Percentiles rank a stretch among this genome's conserved stretches.
Evolutionary conservation across 1,140 invertebrate species (phyloP).

Genomic region (Lepidurus arcticus): DNA sequence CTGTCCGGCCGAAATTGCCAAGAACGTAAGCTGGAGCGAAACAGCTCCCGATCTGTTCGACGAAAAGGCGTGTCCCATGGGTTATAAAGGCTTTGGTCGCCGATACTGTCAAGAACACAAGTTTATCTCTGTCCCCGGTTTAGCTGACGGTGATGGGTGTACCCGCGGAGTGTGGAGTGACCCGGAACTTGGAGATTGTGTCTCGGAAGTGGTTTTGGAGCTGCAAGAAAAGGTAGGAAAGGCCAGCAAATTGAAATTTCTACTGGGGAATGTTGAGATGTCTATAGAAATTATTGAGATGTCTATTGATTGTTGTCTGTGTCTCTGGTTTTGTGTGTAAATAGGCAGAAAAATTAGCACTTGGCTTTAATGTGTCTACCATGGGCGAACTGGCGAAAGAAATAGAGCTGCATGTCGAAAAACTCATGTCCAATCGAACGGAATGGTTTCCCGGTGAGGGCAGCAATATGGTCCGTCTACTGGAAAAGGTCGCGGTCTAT

Average conservation of each 20-base stretch:
- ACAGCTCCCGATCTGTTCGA: constrained; percentile 14
- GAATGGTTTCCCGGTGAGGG: background rate
- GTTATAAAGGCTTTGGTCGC: constrained; percentile 8
- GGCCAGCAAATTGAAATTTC: background rate
- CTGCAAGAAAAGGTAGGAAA: constrained; percentile 1
- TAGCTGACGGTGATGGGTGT: background rate
- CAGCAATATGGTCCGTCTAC: background rate
- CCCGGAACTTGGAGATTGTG: constrained; percentile 22
- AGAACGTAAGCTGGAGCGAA: constrained; percentile 6
- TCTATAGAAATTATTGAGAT: too few relatives aligned
- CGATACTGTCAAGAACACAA: constrained; percentile 17
- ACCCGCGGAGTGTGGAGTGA: background rate
- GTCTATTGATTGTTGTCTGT: background rate
- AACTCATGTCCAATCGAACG: background rate
- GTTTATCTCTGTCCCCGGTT: background rate
- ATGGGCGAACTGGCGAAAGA: background rate
- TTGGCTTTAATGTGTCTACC: background rate
- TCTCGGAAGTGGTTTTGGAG: background rate
- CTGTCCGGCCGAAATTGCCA: constrained; percentile 8
- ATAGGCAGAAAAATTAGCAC: background rate
- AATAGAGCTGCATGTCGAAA: background rate
- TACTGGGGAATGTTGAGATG: background rate
- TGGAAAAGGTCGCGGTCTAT: background rate
- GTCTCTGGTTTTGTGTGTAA: background rate
- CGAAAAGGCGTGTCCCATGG: constrained; percentile 22